phyloP scores from a whole-genome alignment of 2,797 vertebrate genomes.

The Limnodromus scolopaceus region DNA sequence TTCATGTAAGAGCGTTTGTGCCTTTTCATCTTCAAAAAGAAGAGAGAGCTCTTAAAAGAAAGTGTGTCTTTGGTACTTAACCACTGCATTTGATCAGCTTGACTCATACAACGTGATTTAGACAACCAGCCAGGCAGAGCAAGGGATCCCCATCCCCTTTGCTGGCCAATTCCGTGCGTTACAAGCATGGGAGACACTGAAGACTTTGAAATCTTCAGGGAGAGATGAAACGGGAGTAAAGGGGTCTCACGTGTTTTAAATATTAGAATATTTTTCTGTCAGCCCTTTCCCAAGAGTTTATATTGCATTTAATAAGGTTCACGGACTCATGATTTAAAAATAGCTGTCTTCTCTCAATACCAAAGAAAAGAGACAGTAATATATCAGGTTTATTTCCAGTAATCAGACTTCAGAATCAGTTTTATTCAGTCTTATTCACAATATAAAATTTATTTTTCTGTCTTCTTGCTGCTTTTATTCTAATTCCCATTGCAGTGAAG shows the following conservation, averaged over 20 bases:
- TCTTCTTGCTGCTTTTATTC: not conserved
- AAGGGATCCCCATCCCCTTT: not conserved
- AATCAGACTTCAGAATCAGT: not conserved
- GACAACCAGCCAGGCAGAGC: not conserved
- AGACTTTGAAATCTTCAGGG: not conserved
- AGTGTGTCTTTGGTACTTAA: not conserved
- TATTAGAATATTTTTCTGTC: not conserved
- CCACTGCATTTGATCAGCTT: not conserved
- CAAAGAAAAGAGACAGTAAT: not conserved
- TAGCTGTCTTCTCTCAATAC: not conserved
- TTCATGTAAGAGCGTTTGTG: not conserved
- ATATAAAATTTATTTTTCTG: not conserved
- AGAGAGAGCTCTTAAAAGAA: not conserved
- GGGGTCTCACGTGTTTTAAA: not conserved
- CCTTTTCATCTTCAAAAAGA: not conserved
- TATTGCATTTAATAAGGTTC: not conserved
- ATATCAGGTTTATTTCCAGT: not conserved
- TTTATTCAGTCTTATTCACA: not conserved
- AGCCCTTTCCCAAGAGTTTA: not conserved
- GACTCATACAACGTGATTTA: not conserved
- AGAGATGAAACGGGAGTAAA: not conserved
- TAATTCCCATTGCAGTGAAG: not conserved
- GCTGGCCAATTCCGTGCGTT: not conserved
- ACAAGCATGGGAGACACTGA: not conserved
- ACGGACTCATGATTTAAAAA: not conserved